Conservation (phyloP, 2,888 invertebrate species). For the Macrosoma leucophasiata region DNA sequence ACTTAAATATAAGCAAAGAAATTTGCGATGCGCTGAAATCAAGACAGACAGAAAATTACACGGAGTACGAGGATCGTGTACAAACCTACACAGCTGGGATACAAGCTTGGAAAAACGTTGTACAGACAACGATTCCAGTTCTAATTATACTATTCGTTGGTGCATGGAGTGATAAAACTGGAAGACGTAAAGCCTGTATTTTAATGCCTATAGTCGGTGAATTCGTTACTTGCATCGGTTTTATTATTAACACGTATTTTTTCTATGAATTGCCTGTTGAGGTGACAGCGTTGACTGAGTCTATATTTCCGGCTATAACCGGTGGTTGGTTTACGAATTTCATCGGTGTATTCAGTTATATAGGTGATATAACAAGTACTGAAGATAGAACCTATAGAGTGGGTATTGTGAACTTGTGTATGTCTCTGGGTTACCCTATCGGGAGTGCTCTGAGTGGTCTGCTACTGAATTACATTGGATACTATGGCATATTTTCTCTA, state of each 20-base stretch:
- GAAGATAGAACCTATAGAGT: slow-evolving; percentile 89
- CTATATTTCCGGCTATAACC: slow-evolving; percentile 86
- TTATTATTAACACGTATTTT: slow-evolving; percentile 85
- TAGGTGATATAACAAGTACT: slow-evolving; percentile 88
- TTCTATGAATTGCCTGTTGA: slow-evolving; percentile 88
- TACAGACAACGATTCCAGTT: slow-evolving; percentile 88
- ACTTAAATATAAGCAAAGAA: slow-evolving; percentile 80
- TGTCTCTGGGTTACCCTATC: slow-evolving; percentile 89
- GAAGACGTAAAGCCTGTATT: slow-evolving; percentile 85
- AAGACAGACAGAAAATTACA: slow-evolving; percentile 79
- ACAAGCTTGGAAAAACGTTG: slow-evolving; percentile 88
- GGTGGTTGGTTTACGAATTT: slow-evolving; percentile 93
- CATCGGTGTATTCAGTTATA: slow-evolving; percentile 91
- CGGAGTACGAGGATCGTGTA: slow-evolving; percentile 75
- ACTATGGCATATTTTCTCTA: slow-evolving; percentile 86
- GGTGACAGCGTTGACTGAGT: slow-evolving; percentile 84
- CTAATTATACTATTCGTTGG: slow-evolving; percentile 88
- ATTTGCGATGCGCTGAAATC: slow-evolving; percentile 85
- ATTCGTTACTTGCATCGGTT: slow-evolving; percentile 83
- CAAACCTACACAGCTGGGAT: slow-evolving; percentile 84
- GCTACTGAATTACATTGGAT: slow-evolving; percentile 81
- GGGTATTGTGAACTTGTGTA: slow-evolving; percentile 90
- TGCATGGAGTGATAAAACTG: slow-evolving; percentile 84
- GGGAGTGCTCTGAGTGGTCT: slow-evolving; percentile 92
- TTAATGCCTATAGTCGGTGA: slow-evolving; percentile 88